Evolutionary conservation across 2,888 invertebrate species (phyloP).

Genomic region (Petrolisthes cinctipes): DNA sequence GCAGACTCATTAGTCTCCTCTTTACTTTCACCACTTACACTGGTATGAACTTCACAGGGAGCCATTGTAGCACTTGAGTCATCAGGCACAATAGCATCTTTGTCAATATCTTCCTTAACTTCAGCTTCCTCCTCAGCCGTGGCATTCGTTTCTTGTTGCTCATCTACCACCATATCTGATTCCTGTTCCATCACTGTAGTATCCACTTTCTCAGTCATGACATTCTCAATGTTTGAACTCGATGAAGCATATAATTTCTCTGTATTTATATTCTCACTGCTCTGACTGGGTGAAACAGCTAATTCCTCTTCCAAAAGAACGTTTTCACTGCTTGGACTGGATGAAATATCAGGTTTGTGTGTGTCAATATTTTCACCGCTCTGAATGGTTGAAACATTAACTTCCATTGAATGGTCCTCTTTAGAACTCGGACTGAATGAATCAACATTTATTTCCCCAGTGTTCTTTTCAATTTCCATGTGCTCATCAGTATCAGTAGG

Average conservation of each 20-base stretch:
- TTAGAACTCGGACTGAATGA: no score
- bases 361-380: no score
- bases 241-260: neutral
- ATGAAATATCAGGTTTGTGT: no score
- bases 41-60: neutral
- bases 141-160: neutral
- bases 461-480: neutral
- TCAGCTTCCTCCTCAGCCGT: neutral
- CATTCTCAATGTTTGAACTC: neutral
- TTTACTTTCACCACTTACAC: neutral
- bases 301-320: neutral
- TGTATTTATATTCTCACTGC: neutral
- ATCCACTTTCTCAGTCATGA: slow-evolving; percentile 8
- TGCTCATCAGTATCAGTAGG: neutral
- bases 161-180: neutral
- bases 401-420: no score
- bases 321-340: neutral
- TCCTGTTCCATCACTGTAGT: slow-evolving; percentile 3
- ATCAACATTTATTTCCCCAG: neutral
- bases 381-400: no score
- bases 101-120: slow-evolving; percentile 5
- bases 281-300: neutral
- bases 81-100: no score
- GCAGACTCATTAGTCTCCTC: neutral
- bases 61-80: neutral